Evolutionary conservation across 1,140 invertebrate genomes (phyloP), one percentile per base, ranked within the genome.

Genomic region (Drosophila guanche): DNA sequence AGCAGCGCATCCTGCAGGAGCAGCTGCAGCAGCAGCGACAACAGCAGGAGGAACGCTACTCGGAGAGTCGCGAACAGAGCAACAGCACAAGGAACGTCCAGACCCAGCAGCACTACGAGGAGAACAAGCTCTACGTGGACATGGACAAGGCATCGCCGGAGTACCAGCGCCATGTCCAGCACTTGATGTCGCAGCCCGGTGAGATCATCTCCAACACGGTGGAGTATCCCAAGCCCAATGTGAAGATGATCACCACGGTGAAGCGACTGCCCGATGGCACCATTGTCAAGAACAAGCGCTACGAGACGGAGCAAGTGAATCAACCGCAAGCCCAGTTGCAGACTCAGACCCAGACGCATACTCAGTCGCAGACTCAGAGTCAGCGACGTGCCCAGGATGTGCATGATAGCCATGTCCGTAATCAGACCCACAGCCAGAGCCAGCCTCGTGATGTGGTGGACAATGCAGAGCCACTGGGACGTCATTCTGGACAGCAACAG

Each of bases 201-300:
- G 88, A 90, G 50, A 83, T 94, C 20, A 91, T 93, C 37, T 93
- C 93, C 12, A 92, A 93, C 42, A 93, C 93, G 76, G 90, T 94
- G n/a, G 92, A 93, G 54, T 93, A 94, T 79, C 93, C 93, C 6
- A 93, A 94, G 76, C 92, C 93, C 6, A 94, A 94, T 77, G 94
- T 94, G 5, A 94, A 93, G 90, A 92, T 94, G 62, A 93, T 93
- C 10, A 93, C 93, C 22, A 94, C 94, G 66, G 94, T 94, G 2
- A 93, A 94, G 72, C 92, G 93, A 25, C 85, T 95, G n/a, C 93
- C 94, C 10, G 94, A 95, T 78, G 94, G 94, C 16, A 94, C 94
- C 14, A 92, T 92, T 61, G 93, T 95, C 2, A 95, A 94, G 20
- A 94, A 94, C 67, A 94, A 94, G 37, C 92, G 93, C 50, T 93